phyloP scores from a whole-genome alignment of 37 sponge, comb jelly and placozoan genomes.

The Cliona cf. orientalis region DNA sequence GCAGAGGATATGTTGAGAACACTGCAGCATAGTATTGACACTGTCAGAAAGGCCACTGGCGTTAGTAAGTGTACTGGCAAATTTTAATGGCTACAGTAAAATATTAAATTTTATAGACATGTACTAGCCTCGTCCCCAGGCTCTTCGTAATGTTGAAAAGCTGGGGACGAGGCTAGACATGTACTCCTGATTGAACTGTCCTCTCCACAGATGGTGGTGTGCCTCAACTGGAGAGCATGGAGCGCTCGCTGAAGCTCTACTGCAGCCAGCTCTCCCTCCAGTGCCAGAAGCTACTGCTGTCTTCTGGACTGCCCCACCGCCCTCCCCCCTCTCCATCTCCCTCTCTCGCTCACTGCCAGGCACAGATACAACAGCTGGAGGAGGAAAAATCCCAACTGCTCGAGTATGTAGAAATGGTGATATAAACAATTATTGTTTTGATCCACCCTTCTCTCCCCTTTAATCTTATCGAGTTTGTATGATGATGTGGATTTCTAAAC shows the following conservation, averaged over 20 bases:
- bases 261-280: background rate
- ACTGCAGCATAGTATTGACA: no score
- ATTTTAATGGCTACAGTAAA: no score
- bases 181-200: no score
- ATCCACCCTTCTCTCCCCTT: no score
- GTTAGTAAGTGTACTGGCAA: no score
- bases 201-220: background rate
- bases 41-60: no score
- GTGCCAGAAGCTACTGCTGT: background rate
- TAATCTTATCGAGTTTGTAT: no score
- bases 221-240: constrained; percentile 8
- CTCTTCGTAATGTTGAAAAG: no score
- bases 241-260: background rate
- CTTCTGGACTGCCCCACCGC: background rate
- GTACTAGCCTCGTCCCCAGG: no score
- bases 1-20: no score
- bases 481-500: background rate
- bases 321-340: background rate
- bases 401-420: constrained; percentile 15
- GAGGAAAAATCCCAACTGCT: constrained; percentile 24
- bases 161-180: no score
- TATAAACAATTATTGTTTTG: background rate
- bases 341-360: constrained; percentile 17
- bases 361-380: constrained; percentile 12
- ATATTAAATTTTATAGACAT: no score